Conservation (phyloP, 2,113 vertebrate species). For the Sander vitreus region DNA sequence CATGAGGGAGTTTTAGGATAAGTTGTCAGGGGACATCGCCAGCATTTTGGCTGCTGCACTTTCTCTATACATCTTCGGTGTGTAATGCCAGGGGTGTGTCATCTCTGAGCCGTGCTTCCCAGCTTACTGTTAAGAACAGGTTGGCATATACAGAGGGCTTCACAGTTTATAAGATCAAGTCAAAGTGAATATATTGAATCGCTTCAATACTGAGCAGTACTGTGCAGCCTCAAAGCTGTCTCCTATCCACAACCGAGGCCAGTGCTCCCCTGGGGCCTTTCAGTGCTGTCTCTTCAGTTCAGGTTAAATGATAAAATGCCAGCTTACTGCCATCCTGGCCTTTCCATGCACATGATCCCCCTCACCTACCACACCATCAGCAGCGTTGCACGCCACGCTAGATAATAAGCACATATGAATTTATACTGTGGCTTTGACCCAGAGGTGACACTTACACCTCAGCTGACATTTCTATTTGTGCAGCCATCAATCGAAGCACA, state of each 20-base stretch:
- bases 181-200: constrained; percentile 12
- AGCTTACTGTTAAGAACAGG: constrained; percentile 7
- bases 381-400: constrained; percentile 6
- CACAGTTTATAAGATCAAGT: constrained; percentile 4
- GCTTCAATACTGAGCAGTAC: constrained; percentile 16
- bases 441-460: constrained; percentile 34
- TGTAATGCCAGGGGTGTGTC: not conserved
- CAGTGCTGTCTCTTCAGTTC: constrained; percentile 22
- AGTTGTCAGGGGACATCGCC: constrained; percentile 15
- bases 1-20: constrained; percentile 53
- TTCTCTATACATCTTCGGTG: constrained; percentile 17
- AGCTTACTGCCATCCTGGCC: constrained; percentile 13
- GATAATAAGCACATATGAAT: constrained; percentile 1
- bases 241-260: constrained; percentile 21
- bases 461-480: constrained; percentile 43
- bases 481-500: constrained; percentile 1
- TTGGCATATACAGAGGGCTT: not conserved
- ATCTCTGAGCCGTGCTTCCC: not conserved
- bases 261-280: constrained; percentile 25
- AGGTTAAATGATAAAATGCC: constrained; percentile 47
- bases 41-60: constrained; percentile 30
- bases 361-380: constrained; percentile 29
- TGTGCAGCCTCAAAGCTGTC: constrained; percentile 1
- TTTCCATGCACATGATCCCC: constrained; percentile 37
- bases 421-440: constrained; percentile 33